Evolutionary conservation across 2,888 invertebrate species (phyloP), one percentile per base, ranked within the genome.

Genomic region (Drosophila phalerata): DNA sequence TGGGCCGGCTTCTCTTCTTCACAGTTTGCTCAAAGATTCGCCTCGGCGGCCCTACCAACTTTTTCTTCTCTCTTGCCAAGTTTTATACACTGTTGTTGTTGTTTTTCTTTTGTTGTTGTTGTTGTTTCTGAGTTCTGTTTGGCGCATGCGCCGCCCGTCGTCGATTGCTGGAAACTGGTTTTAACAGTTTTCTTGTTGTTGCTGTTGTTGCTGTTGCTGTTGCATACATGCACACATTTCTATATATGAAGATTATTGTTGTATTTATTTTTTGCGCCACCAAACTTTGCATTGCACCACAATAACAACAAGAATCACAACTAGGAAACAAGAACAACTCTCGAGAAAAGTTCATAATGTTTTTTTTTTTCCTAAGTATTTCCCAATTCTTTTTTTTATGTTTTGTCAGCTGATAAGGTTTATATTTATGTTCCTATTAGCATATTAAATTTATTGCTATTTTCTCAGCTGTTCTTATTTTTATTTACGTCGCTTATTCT

Each of bases 1-100:
- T 53, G 67, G 63, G 73, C 76, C 76, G 82, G 82, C 74, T 73
- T 74, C 38, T 78, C 38, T 78, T 86, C 75, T 78, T 86, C 75
- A 79, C 86, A 81, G 85, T 87, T 87, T 85, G 75, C 78, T 80
- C 71, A 79, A 74, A 83, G 79, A 87, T 87, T 87, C 86, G 82
- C 63, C 73, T 76, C 82, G 86, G 69, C 79, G 13, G 74, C 78
- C 79, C 76, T 80, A 73, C 72, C 71, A 82, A 73, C 68, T 67
- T 73, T 73, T 85, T 68, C 48, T 64, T 62, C 64, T 73, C 64
- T 73, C 28, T 58, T 47, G 69, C 78, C 58, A 58, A 66, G n/a
- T n/a, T 64, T 73, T 32, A 37, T 55, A 13, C 25, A 53, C 40
- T 57, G 47, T 10, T 55, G 56, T 32, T 68, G 42, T 19, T 60